Evolutionary conservation across 2,113 vertebrate species (phyloP).

Genomic region (Eolophus roseicapilla): DNA sequence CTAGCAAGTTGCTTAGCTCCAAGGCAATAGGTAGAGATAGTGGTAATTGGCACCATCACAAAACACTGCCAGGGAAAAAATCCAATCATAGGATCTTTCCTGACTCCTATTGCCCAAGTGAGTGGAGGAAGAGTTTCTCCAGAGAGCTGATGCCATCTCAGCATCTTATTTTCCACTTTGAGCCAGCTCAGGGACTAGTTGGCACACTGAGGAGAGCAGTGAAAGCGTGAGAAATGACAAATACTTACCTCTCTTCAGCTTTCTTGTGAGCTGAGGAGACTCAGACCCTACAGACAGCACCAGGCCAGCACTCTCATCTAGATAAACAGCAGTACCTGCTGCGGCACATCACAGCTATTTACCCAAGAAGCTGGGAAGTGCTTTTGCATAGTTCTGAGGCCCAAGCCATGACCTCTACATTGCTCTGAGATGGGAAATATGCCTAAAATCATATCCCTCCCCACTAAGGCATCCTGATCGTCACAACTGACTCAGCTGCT

Average conservation of each 20-base stretch:
- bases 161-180: neutral
- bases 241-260: neutral
- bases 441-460: neutral
- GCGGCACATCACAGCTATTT: neutral
- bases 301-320: neutral
- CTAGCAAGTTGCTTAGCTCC: neutral
- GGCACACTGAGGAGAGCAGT: neutral
- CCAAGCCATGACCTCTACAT: neutral
- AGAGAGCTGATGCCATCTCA: neutral
- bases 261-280: neutral
- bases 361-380: neutral
- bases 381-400: neutral
- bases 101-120: neutral
- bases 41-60: neutral
- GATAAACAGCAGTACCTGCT: neutral
- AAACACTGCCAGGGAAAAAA: neutral
- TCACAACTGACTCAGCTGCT: slow-evolving; percentile 13
- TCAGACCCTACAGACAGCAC: neutral
- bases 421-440: neutral
- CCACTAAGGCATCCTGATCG: neutral
- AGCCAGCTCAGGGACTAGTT: neutral
- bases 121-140: neutral
- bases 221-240: neutral
- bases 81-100: neutral
- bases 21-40: neutral